Percentiles rank a stretch among this genome's conserved stretches.
phyloP scores from a whole-genome alignment of 2,113 vertebrate species.

The Antechinus flavipes region DNA sequence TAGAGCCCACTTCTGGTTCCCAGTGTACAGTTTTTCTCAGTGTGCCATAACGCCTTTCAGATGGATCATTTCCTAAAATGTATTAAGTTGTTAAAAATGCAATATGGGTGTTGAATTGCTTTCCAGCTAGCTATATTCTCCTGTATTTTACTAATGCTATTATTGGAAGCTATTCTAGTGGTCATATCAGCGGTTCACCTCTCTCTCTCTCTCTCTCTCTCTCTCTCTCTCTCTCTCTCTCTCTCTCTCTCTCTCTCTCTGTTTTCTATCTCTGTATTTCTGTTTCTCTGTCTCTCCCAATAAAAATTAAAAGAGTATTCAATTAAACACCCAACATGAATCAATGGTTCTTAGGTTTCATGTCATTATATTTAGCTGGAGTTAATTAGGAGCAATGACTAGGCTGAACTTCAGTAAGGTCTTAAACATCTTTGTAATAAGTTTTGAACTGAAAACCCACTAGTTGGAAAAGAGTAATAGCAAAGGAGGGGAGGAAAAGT shows the following conservation, averaged over 20 bases:
- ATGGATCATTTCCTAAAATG: constrained; percentile 77
- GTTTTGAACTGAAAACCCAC: not conserved
- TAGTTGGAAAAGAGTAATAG: not conserved
- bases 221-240: not conserved
- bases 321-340: constrained; percentile 29
- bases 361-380: not conserved
- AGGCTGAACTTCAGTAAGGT: not conserved
- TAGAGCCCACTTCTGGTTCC: constrained; percentile 71
- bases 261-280: no score
- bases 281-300: no score
- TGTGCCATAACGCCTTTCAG: constrained; percentile 70
- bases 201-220: not conserved
- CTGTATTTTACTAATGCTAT: constrained; percentile 30
- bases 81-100: constrained; percentile 74
- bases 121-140: constrained; percentile 59
- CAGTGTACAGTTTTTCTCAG: constrained; percentile 74
- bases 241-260: not conserved
- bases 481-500: not conserved
- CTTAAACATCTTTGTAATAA: constrained; percentile 17
- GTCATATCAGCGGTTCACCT: constrained; percentile 7
- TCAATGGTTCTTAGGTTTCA: not conserved
- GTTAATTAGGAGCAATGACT: constrained; percentile 26
- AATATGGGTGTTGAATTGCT: constrained; percentile 58
- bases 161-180: constrained; percentile 37
- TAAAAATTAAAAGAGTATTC: not conserved